Base-by-base conservation (phyloP, 37 sponge, comb jelly and placozoan species). In the Aphrocallistes beatrix region DNA sequence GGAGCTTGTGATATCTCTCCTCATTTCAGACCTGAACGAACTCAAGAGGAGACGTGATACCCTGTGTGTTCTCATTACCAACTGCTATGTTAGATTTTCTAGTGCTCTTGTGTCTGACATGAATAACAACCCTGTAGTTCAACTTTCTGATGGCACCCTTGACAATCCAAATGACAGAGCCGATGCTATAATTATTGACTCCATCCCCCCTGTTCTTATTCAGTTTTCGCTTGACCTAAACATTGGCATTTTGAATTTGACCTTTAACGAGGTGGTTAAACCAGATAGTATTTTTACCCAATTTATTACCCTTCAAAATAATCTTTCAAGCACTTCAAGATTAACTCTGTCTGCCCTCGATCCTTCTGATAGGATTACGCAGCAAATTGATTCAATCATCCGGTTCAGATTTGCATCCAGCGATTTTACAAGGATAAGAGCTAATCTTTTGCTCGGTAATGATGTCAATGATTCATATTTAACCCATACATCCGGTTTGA, bases 221-320 rank as follows among this genome's bases (percentile, higher is more conserved):
- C 82, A 83, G 45, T 95, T 93, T 86, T 89, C 91, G 1, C 84
- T 95, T 39, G 92, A 95, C 51, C 82, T 95, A 88, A 85, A 95
- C 85, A 88, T 17, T 83, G 96, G 93, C 1, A 32, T 85, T 0
- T 37, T 95, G 36, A 51, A 37, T 37, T 87, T 95, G 23, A 92
- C 90, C 9, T 95, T 95, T 50, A 85, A 91, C 88, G 96, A 95
- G 87, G 93, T 93, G 10, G 51, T 95, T 37, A 39, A 90, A 86
- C 90, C 91, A n/a, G 3, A 38, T 36, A 85, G 92, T 32, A 88
- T 95, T 83, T 88, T 85, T 37, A 39, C 92, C 0, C 37, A 83
- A 0, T 84, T 69, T 9, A 69, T 91, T n/a, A 91, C 92, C 9
- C 36, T 94, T 0, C 86, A 82, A 60, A 13, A 60, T 28, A 30